phyloP scores from a whole-genome alignment of 2,113 vertebrate genomes.

The Heterochromis multidens region DNA sequence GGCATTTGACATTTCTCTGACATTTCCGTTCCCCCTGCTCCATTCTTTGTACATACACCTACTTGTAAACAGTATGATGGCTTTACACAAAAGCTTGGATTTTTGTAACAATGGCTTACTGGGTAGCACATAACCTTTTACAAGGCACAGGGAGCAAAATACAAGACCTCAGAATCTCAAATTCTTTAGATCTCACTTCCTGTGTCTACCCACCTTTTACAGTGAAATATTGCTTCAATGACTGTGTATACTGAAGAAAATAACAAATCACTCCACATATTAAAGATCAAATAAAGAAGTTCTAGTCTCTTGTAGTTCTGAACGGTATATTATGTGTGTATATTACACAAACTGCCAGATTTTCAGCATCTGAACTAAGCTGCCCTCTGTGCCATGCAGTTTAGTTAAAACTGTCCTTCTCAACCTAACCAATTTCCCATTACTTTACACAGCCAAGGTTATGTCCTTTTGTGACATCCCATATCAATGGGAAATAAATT shows the following conservation, averaged over 20 bases:
- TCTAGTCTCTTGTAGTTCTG: background rate
- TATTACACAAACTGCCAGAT: background rate
- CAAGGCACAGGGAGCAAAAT: constrained; percentile 51
- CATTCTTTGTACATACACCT: constrained; percentile 67
- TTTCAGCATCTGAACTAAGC: background rate
- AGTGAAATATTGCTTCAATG: constrained; percentile 3
- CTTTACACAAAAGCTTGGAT: constrained; percentile 66
- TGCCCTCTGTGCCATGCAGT: background rate
- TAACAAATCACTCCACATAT: background rate
- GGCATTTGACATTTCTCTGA: constrained; percentile 81
- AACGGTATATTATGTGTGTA: background rate
- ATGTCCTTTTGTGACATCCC: background rate
- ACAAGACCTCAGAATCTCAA: constrained; percentile 32
- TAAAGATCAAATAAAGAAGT: background rate
- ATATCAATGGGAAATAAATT: constrained; percentile 18
- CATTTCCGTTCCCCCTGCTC: constrained; percentile 70
- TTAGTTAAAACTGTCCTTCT: constrained; percentile 9
- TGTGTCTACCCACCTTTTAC: background rate
- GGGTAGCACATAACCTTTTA: constrained; percentile 68
- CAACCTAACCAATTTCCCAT: background rate
- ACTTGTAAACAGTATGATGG: constrained; percentile 73
- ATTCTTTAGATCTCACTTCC: constrained; percentile 24
- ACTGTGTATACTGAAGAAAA: background rate
- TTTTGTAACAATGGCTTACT: constrained; percentile 59
- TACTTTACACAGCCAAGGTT: constrained; percentile 3